These are phyloP conservation scores for Poecilia picta DNA, from an alignment of 2,797 vertebrate genomes.

Conservation along the genomic window DNA sequence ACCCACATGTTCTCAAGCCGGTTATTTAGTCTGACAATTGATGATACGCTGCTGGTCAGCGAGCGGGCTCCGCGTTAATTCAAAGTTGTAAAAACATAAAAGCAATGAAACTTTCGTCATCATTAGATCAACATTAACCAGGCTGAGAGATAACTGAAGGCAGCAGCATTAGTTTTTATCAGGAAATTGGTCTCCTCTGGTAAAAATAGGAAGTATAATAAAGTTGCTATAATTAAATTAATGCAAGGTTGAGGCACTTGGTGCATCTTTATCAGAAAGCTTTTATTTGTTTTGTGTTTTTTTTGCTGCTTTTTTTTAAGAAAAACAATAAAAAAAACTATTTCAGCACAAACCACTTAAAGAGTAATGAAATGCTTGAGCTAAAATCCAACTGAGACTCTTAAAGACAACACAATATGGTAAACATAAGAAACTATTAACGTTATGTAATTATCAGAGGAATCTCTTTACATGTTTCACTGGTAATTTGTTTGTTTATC, in stretches of 20 bases:
- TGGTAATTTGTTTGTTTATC: neutral
- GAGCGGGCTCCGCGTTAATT: conserved; percentile 65
- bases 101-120: conserved; percentile 62
- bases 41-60: conserved; percentile 64
- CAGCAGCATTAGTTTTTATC: conserved; percentile 27
- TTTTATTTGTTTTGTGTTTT: neutral
- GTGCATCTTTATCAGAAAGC: neutral
- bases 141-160: conserved; percentile 38
- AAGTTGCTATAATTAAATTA: neutral
- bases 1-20: conserved; percentile 57
- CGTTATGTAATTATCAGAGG: too few species aligned
- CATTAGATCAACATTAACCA: conserved; percentile 27
- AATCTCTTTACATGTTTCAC: neutral
- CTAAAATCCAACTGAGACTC: neutral
- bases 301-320: neutral
- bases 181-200: neutral
- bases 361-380: neutral
- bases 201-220: neutral
- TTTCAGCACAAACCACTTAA: neutral
- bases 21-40: conserved; percentile 76
- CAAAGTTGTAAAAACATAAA: conserved; percentile 57
- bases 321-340: neutral
- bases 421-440: too few species aligned
- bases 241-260: neutral
- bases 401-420: too few species aligned